phyloP scores from a whole-genome alignment of 64 coral and sea anemone genomes.

The Astreopora myriophthalma region DNA sequence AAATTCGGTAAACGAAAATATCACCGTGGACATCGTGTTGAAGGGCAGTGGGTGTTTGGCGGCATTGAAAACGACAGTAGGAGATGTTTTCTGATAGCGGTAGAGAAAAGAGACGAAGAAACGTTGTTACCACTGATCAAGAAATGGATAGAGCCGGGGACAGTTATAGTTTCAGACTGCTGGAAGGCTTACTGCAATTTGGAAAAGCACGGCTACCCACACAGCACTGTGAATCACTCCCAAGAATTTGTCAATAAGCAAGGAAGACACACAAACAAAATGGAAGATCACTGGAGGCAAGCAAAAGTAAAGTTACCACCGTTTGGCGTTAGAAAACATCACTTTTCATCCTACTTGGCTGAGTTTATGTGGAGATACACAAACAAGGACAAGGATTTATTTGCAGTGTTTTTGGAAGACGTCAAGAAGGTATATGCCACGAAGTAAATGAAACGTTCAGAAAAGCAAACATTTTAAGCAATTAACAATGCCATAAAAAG shows the following conservation, averaged over 20 bases:
- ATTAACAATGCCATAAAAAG: too few relatives aligned
- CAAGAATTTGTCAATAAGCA: slow-evolving; percentile 6
- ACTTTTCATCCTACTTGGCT: neutral
- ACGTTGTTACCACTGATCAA: slow-evolving; percentile 37
- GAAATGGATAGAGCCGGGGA: slow-evolving; percentile 22
- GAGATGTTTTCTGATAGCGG: slow-evolving; percentile 29
- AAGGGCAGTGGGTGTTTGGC: slow-evolving; percentile 47
- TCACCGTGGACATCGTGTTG: slow-evolving; percentile 27
- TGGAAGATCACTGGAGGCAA: slow-evolving; percentile 37
- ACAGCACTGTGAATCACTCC: slow-evolving; percentile 14
- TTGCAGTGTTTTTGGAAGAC: too few relatives aligned
- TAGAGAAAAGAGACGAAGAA: slow-evolving; percentile 52
- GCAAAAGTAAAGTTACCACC: too few relatives aligned
- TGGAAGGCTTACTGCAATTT: slow-evolving; percentile 48
- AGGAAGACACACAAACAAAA: slow-evolving; percentile 29
- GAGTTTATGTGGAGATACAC: too few relatives aligned
- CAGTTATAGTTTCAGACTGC: slow-evolving; percentile 36
- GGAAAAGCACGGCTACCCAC: slow-evolving; percentile 20
- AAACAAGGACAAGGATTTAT: too few relatives aligned
- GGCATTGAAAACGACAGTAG: slow-evolving; percentile 15
- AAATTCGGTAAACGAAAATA: slow-evolving; percentile 60
- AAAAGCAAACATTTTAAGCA: too few relatives aligned
- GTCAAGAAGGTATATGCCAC: too few relatives aligned
- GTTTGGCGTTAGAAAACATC: neutral
- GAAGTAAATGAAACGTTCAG: too few relatives aligned